phyloP scores from a whole-genome alignment of 2,797 vertebrate species.

The Lycodopsis pacificus region DNA sequence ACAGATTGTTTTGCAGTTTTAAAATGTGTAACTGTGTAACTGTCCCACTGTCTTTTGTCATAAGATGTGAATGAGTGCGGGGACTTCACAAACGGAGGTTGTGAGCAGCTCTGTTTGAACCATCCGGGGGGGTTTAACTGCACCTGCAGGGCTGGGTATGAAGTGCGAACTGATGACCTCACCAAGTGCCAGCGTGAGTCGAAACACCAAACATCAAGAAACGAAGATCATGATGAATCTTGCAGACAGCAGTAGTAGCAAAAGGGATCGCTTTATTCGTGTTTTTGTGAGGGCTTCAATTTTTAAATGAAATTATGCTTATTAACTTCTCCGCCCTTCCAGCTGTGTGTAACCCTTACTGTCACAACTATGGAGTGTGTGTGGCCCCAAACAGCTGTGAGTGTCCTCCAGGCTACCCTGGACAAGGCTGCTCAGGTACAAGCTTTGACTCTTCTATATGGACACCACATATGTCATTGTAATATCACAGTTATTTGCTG shows the following conservation, averaged over 20 bases:
- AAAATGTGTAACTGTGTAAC: background rate
- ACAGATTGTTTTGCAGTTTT: background rate
- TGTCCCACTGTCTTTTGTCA: constrained; percentile 15
- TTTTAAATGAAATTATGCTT: background rate
- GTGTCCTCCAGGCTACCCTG: constrained; percentile 87
- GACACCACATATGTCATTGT: background rate
- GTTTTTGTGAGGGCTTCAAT: background rate
- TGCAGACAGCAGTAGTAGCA: background rate
- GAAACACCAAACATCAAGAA: background rate
- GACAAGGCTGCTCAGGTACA: constrained; percentile 86
- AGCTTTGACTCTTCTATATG: background rate
- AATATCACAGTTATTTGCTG: background rate
- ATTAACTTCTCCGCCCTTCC: constrained; percentile 12
- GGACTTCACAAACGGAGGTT: constrained; percentile 86
- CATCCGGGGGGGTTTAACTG: constrained; percentile 83
- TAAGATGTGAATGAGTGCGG: constrained; percentile 86
- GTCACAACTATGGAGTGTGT: constrained; percentile 87
- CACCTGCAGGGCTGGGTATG: constrained; percentile 81
- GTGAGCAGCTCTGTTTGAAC: constrained; percentile 87
- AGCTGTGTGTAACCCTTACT: constrained; percentile 85
- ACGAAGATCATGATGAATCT: background rate
- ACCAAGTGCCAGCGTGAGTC: constrained; percentile 86
- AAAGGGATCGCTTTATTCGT: background rate
- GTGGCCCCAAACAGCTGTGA: constrained; percentile 85
- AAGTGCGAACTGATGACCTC: constrained; percentile 76